Conservation (phyloP, 2,888 invertebrate genomes). For the Cepaea hortensis region DNA sequence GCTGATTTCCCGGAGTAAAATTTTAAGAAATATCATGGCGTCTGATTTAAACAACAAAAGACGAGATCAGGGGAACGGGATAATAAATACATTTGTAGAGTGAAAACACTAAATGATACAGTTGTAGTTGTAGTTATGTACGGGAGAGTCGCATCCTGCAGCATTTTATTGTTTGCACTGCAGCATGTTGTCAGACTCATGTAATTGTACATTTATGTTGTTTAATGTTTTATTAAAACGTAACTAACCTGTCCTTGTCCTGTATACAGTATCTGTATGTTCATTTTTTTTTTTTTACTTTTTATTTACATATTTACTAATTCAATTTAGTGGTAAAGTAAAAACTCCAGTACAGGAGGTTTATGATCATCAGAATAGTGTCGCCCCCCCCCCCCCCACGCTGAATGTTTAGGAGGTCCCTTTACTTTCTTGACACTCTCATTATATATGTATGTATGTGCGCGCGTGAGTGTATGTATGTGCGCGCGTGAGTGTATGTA, state of each 20-base stretch:
- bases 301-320: no score
- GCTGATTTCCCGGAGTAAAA: background rate
- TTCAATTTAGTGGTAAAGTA: background rate
- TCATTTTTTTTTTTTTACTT: no score
- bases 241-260: no score
- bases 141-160: constrained; percentile 43
- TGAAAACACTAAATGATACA: no score
- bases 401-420: no score
- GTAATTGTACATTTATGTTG: constrained; percentile 32
- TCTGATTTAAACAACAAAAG: background rate
- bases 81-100: no score
- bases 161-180: constrained; percentile 44
- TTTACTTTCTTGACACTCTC: no score
- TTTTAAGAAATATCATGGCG: background rate
- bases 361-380: background rate
- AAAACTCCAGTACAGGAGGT: background rate
- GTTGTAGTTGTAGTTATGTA: constrained; percentile 28
- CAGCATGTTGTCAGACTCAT: constrained; percentile 48
- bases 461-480: no score
- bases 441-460: no score
- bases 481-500: no score
- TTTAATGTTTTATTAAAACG: background rate
- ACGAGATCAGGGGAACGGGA: background rate
- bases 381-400: no score
- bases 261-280: no score